These are phyloP conservation scores for Lichenostomus cassidix DNA, from an alignment of 2,113 vertebrate species.

Conservation along the genomic window DNA sequence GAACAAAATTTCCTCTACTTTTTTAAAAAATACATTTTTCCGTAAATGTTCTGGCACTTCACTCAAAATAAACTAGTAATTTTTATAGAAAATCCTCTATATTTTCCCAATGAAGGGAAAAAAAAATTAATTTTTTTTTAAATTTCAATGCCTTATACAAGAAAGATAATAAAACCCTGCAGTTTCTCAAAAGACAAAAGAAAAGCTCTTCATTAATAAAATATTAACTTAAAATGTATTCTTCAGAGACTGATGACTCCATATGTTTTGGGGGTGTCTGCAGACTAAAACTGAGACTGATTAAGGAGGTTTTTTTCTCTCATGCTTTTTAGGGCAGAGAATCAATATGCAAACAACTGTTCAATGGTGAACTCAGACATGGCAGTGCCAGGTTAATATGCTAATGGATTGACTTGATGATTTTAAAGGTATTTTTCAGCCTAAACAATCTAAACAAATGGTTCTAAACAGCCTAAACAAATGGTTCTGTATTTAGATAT, in stretches of 20 bases:
- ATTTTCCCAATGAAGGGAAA: not conserved
- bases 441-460: not conserved
- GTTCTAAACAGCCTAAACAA: not conserved
- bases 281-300: not conserved
- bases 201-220: not conserved
- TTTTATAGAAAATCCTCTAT: not conserved
- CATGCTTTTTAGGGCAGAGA: not conserved
- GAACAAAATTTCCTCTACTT: not conserved
- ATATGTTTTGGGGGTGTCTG: not conserved
- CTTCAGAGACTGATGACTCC: not conserved
- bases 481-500: not conserved
- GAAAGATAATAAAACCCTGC: not conserved
- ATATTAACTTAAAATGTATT: not conserved
- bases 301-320: not conserved
- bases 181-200: not conserved
- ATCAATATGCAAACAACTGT: not conserved
- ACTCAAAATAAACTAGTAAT: not conserved
- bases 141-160: not conserved
- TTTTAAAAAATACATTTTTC: not conserved
- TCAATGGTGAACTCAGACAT: not conserved
- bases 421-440: not conserved
- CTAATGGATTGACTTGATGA: not conserved
- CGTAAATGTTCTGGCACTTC: not conserved
- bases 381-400: not conserved
- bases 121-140: not conserved